Base-by-base conservation (phyloP, 2,888 invertebrate genomes). In the Mamestra brassicae region DNA sequence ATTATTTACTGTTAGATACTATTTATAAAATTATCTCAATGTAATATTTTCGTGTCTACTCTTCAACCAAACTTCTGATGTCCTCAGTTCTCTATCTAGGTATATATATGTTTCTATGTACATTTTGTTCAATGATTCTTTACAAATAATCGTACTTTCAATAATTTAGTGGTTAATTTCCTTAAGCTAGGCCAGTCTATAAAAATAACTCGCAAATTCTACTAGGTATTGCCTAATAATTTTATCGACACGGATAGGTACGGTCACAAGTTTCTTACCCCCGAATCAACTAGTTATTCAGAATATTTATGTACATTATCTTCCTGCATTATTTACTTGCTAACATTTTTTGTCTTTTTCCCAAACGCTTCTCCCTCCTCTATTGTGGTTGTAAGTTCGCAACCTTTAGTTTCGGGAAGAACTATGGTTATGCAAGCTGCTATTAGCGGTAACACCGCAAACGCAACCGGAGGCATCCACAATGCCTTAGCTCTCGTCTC, bases 391-490 rank as follows among this genome's bases (percentile, higher is more conserved):
- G 98, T 98, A 57, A 98, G 93, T 72, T 97, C 97, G 87, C 97
- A 97, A 80, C 98, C 97, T 89, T 97, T 97, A 0, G 98, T 98
- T 96, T 98, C 98, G 0, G 98, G 98, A 74, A 98, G 92, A 57
- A 98, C 90, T 4, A 98, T 93, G 3, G 93, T 86, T 97, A 97
- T 68, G 97, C 94, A 65, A 94, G 87, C 72, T 1, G 95, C 95
- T 71, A 98, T 86, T 0, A 98, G 87, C 0, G 98, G 98, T n/a
- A 97, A 88, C 0, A 97, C 78, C 0, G 98, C 98, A 90, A 98
- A 98, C 47, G 97, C 95, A 0, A 98, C 89, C 0, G 98, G 98
- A 0, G 98, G 98, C 67, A 98, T 85, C 97, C 97, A 98, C 0
- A 87, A 72, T 11, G 95, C 93, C 0, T 96, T 90, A 47, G 92